Evolutionary conservation across 35 echinoderm and acorn worm species (phyloP).

Genomic region (Lytechinus pictus): DNA sequence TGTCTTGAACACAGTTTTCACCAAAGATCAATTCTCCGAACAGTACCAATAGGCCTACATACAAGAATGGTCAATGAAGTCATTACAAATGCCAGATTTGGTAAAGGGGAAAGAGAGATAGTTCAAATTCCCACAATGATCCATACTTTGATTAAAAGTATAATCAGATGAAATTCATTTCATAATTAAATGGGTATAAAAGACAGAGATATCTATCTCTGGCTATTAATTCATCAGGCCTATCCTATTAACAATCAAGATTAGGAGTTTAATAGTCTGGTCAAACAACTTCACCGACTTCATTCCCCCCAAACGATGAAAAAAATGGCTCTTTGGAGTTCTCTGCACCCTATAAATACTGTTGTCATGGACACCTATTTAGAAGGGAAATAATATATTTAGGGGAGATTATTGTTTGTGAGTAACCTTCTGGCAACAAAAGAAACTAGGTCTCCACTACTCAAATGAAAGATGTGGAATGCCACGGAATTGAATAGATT

Average conservation of each 20-base stretch:
- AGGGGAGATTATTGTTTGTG: slow-evolving; percentile 38
- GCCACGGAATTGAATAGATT: slow-evolving; percentile 28
- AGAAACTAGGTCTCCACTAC: slow-evolving; percentile 17
- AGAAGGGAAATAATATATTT: slow-evolving; percentile 42
- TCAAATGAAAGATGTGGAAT: slow-evolving; percentile 15
- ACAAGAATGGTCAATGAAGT: neutral
- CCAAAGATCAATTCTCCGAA: neutral
- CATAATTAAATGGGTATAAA: neutral
- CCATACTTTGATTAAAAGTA: neutral
- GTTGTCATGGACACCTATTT: slow-evolving; percentile 11
- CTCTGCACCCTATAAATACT: neutral
- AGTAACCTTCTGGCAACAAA: slow-evolving; percentile 27
- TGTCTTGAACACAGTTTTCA: neutral
- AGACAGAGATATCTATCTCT: neutral
- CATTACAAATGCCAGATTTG: neutral
- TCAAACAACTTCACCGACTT: neutral
- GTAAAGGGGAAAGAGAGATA: neutral
- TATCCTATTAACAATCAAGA: neutral
- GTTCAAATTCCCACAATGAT: neutral
- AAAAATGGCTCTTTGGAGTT: neutral
- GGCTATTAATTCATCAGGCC: neutral
- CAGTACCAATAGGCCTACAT: no score
- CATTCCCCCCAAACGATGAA: neutral
- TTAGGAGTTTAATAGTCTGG: neutral
- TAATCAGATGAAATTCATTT: neutral